Conservation (phyloP, 2,113 vertebrate genomes). For the Edolisoma coerulescens region DNA sequence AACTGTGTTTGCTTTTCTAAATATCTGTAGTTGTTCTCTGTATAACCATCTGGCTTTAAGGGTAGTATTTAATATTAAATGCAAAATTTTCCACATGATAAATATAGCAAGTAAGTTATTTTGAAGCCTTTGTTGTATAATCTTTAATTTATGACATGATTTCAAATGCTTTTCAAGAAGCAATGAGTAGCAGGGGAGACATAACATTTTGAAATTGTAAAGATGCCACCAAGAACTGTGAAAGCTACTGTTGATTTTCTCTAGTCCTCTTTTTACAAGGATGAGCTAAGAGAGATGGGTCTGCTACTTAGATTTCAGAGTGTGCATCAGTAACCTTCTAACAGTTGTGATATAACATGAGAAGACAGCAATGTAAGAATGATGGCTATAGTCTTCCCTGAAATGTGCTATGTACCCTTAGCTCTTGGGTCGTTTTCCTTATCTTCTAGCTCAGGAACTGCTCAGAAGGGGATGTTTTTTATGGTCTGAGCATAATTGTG, state of each 20-base stretch:
- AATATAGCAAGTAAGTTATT: conserved; percentile 72
- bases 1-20: conserved; percentile 6
- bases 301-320: neutral
- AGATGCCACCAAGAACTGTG: neutral
- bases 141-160: conserved; percentile 58
- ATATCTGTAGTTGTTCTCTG: neutral
- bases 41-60: conserved; percentile 33
- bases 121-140: conserved; percentile 11
- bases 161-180: conserved; percentile 7
- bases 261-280: neutral
- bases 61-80: conserved; percentile 54
- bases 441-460: neutral
- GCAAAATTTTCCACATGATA: neutral
- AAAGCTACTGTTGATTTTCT: neutral
- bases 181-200: neutral
- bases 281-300: neutral
- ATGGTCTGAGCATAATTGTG: neutral
- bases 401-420: neutral
- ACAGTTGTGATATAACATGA: neutral
- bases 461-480: neutral
- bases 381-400: neutral
- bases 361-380: neutral
- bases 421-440: neutral
- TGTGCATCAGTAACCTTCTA: neutral
- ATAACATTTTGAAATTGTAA: neutral